Evolutionary conservation across 92 coral and sea anemone genomes (phyloP).

Genomic region (Porites cylindrica): DNA sequence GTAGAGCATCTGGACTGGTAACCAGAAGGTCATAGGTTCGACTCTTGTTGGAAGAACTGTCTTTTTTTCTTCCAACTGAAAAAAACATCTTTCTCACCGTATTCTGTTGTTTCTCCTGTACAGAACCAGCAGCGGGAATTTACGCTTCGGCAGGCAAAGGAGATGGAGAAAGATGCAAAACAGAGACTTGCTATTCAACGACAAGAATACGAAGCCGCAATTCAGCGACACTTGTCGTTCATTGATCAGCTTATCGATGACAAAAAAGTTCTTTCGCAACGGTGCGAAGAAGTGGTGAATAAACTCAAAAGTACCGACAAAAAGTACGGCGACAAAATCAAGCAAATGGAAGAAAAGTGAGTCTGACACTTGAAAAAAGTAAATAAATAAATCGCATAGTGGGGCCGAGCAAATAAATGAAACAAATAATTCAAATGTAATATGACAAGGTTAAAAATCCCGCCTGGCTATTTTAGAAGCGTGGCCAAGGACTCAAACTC

Average conservation of each 20-base stretch:
- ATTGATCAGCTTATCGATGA: slow-evolving; percentile 98
- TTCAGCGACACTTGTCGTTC: slow-evolving; percentile 96
- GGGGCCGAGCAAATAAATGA: too few species aligned
- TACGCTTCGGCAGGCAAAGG: slow-evolving; percentile 93
- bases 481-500: too few species aligned
- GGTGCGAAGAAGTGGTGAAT: slow-evolving; percentile 95
- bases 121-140: slow-evolving; percentile 99
- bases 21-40: too few species aligned
- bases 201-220: slow-evolving; percentile 96
- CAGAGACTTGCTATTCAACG: slow-evolving; percentile 89
- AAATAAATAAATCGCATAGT: not conserved
- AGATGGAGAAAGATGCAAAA: slow-evolving; percentile 94
- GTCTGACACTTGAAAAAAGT: not conserved
- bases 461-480: too few species aligned
- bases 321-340: slow-evolving; percentile 91
- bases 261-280: slow-evolving; percentile 92
- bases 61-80: not conserved
- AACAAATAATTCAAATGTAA: too few species aligned
- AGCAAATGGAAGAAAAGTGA: slow-evolving; percentile 89
- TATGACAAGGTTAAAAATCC: too few species aligned
- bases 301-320: slow-evolving; percentile 94
- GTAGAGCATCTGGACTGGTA: too few species aligned
- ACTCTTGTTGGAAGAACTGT: too few species aligned
- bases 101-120: not conserved
- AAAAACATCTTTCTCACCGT: too few species aligned